These are phyloP conservation scores for Scaptomyza flava DNA, from an alignment of 2,888 invertebrate species.

Conservation along the genomic window DNA sequence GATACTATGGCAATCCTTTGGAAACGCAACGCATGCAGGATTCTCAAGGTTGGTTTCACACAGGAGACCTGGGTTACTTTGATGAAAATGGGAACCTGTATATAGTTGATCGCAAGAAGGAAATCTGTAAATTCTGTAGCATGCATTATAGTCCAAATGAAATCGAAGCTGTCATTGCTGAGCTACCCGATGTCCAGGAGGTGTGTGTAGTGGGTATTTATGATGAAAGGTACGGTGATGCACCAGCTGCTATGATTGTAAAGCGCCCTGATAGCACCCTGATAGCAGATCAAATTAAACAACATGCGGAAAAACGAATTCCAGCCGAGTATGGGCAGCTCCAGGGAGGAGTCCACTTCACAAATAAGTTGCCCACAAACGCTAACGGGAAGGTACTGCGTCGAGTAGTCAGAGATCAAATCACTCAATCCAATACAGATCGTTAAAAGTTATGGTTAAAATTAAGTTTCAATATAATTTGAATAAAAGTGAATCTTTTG, in stretches of 20 bases:
- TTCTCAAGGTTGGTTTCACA: slow-evolving; percentile 69
- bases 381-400: slow-evolving; percentile 58
- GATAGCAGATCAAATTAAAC: slow-evolving; percentile 33
- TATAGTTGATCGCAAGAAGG: slow-evolving; percentile 76
- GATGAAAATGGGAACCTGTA: slow-evolving; percentile 67
- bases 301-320: slow-evolving; percentile 45
- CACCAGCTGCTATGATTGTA: slow-evolving; percentile 74
- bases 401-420: slow-evolving; percentile 30
- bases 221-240: slow-evolving; percentile 55
- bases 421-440: background rate
- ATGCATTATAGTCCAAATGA: slow-evolving; percentile 63
- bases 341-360: slow-evolving; percentile 64
- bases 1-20: slow-evolving; percentile 71
- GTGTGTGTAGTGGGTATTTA: slow-evolving; percentile 72
- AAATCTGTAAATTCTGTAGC: slow-evolving; percentile 68
- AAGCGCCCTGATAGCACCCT: slow-evolving; percentile 34
- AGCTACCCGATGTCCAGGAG: slow-evolving; percentile 62
- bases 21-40: slow-evolving; percentile 61
- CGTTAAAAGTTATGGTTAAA: no score
- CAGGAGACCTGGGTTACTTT: slow-evolving; percentile 80
- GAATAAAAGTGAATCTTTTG: no score
- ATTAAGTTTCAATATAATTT: no score
- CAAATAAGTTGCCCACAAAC: slow-evolving; percentile 54
- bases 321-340: slow-evolving; percentile 54
- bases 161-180: slow-evolving; percentile 65